phyloP scores from a whole-genome alignment of 37 sponge, comb jelly and placozoan genomes.

The Spongilla lacustris region DNA sequence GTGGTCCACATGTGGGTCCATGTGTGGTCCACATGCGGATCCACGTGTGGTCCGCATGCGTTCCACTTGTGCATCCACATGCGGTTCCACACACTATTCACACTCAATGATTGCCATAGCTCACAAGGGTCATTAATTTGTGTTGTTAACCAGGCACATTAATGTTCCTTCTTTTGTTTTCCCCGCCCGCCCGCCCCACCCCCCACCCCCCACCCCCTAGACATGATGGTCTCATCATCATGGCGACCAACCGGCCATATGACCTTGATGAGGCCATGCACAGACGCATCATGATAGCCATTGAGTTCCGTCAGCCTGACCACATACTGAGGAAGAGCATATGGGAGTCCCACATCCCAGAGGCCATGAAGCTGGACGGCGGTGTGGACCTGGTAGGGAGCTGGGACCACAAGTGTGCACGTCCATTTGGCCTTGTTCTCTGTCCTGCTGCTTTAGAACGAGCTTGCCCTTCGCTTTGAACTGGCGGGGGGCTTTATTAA shows the following conservation, averaged over 20 bases:
- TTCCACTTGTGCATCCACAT: too few relatives aligned
- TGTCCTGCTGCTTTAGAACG: constrained; percentile 31
- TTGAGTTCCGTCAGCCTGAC: constrained; percentile 90
- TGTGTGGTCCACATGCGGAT: too few relatives aligned
- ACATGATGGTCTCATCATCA: constrained; percentile 87
- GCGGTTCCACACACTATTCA: too few relatives aligned
- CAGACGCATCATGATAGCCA: constrained; percentile 78
- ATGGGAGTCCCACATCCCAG: constrained; percentile 84
- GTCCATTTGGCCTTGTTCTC: neutral
- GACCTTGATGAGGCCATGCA: constrained; percentile 93
- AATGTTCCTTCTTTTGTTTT: neutral
- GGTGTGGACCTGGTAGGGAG: constrained; percentile 68
- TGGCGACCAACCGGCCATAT: constrained; percentile 90
- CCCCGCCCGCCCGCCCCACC: neutral
- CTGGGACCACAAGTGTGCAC: neutral
- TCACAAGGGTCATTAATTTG: neutral
- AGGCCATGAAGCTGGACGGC: constrained; percentile 69
- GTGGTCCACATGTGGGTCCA: too few relatives aligned
- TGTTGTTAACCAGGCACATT: neutral
- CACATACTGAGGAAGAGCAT: constrained; percentile 82
- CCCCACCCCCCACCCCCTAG: constrained; percentile 10
- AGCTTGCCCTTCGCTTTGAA: constrained; percentile 74
- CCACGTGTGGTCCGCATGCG: too few relatives aligned
- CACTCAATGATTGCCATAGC: too few relatives aligned
- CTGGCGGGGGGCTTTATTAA: constrained; percentile 88